Evolutionary conservation across 2,113 vertebrate genomes (phyloP), one percentile per base, ranked within the genome.

Genomic region (Lepus timidus): DNA sequence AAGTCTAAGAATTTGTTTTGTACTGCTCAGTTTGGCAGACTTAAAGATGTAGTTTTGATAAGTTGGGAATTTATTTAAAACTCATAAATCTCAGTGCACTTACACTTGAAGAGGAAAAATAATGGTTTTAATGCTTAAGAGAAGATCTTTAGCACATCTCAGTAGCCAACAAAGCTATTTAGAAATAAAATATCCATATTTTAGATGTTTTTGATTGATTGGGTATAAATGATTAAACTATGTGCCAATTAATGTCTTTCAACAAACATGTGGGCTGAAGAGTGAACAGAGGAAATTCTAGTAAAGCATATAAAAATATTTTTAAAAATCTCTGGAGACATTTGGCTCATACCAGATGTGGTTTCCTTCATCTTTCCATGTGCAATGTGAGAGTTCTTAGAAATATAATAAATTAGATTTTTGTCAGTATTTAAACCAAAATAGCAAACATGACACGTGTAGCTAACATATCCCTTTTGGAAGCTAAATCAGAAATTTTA

Each of bases 381-480:
- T 78, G 23, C 36, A 93, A 70, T 19, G 2, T 25, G 88, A 70
- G 25, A 2, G 6, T 67, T 91, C 12, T 64, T 61, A 39, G 27
- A 65, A 87, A 85, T 52, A 74, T 58, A 90, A 95, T 91, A 96
- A 95, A 94, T 96, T 84, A 88, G 36, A 93, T 91, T 83, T 44
- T 95, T 91, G 33, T 93, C 79, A 79, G 36, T 80, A 80, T 88
- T 92, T 83, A 82, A 88, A 44, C 68, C 22, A 91, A 94, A 93
- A 90, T 82, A 88, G 44, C 14, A 76, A 82, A 86, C 23, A 44
- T 68, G 36, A 88, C 73, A 76, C 3, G 25, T 82, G 44, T 14
- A 82, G 17, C 44, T 71, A 78, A 76, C 36, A 67, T 62, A 17
- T 29, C 31, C 29, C n/a, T 95, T 92, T 91, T 89, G 62, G 67